Base-by-base conservation (phyloP, 2,888 invertebrate genomes). In the Oscheius onirici region DNA sequence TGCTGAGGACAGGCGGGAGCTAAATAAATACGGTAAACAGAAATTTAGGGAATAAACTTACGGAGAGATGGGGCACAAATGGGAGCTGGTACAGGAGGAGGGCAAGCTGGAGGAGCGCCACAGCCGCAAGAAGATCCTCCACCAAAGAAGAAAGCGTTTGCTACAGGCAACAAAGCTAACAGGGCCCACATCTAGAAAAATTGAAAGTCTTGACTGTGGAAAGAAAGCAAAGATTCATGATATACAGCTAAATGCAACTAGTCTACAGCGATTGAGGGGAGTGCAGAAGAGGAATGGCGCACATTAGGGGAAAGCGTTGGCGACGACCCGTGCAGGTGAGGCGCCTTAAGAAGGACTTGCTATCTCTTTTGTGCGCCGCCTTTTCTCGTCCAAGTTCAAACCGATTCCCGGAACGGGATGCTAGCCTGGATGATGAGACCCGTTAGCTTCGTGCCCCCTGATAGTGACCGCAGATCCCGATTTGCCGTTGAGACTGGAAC, bases 71-170 rank as follows among this genome's bases (percentile, higher is more conserved):
- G 69, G 20, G 60, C 57, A 28, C 69, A 69, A n/a, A 69, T 20
- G 43, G 77, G 69, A 63, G 79, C 73, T 10, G 75, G 72, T 17
- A 76, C 72, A 58, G 77, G 77, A 66, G 76, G 76, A 1, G 76
- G 73, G 46, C 76, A 74, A 5, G 75, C 73, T 51, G 79, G 78
- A 51, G 73, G 75, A 22, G 76, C 75, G 10, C 63, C 63, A 44
- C 79, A 81, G 11, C 79, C 79, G 28, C 79, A 77, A 6, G 72
- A 70, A 11, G 66, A 57, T 11, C 76, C 74, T 20, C 75, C 72
- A 40, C 79, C 79, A 51, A 79, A 81, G 81, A 81, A 81, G 77
- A 81, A 79, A 13, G 81, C 79, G 74, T 73, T 71, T 24, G 60
- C 68, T n/a, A 72, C 10, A 17, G 69, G 51, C 15, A 55, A 28